A percentile compares a stretch with the other conserved stretches of the same genome.
phyloP scores from a whole-genome alignment of 2,888 invertebrate species.

The Ichneumon xanthorius region DNA sequence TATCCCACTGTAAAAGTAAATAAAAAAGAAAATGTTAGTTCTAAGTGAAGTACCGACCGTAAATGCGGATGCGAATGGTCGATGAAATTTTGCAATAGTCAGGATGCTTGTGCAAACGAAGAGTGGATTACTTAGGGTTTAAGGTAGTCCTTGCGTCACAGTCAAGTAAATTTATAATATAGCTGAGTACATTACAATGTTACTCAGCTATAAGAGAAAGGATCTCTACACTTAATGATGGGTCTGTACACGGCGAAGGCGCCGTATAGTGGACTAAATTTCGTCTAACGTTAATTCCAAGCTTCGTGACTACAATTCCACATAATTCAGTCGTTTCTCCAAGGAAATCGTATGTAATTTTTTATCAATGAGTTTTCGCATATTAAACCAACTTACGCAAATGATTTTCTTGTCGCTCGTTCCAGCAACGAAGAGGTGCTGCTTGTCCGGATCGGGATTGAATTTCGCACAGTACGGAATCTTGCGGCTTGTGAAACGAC shows the following conservation, averaged over 20 bases:
- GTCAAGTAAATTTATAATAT: no score
- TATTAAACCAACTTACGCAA: conserved; percentile 90
- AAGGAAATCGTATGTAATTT: background rate
- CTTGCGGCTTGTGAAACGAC: conserved; percentile 97
- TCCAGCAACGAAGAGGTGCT: conserved; percentile 98
- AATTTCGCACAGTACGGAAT: conserved; percentile 99
- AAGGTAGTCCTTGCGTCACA: no score
- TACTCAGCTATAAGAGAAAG: no score
- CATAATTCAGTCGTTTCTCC: background rate
- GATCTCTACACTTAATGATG: no score
- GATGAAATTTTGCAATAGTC: no score
- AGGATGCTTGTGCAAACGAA: no score
- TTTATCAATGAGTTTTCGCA: background rate
- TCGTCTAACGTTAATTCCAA: no score
- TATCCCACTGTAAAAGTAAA: conserved; percentile 93
- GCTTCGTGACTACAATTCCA: background rate
- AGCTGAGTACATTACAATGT: no score
- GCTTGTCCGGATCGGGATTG: conserved; percentile 98
- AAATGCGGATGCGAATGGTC: no score
- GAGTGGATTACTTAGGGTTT: no score
- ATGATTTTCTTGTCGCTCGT: conserved; percentile 99
- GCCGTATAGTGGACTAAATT: no score
- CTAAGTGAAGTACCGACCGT: background rate
- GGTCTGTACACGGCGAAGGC: no score
- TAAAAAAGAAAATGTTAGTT: conserved; percentile 26